Evolutionary conservation across 2,888 invertebrate species (phyloP), one percentile per base, ranked within the genome.

Genomic region (Odiellus spinosus): DNA sequence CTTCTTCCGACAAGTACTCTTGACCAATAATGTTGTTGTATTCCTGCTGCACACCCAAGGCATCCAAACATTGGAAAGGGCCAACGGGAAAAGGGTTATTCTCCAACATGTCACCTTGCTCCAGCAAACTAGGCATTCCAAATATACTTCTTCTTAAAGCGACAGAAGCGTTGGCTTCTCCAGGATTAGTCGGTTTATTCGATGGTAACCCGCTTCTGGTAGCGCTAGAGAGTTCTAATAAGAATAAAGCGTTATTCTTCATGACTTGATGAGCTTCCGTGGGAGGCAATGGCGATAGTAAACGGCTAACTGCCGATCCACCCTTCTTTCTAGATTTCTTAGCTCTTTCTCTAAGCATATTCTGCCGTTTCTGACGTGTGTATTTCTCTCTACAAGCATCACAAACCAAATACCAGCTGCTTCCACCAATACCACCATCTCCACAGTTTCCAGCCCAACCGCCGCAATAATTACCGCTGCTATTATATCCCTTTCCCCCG

Each of bases 181-280:
- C 26, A 8, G 26, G 26, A 26, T 26, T 26, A 4, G 26, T 26
- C 8, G 26, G 26, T 26, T 26, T 26, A 8, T 26, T 26, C 48
- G 51, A 47, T 45, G 50, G 44, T 42, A 51, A 26, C 2, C 49
- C 47, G 6, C 48, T 48, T 6, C 49, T 44, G 33, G 78, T 76
- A 1, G 82, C 77, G 52, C 86, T 83, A 1, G 85, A 84, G 45
- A 95, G 66, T 62, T 93, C 91, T 49, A 96, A 70, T 11, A 96
- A 68, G 63, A 95, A 96, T 65, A 88, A 76, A 0, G 96, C 91
- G 64, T 96, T 96, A 62, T 88, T 88, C 58, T 82, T 82, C 75
- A 95, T 83, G 4, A 82, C 75, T 41, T 78, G 67, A 61, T 86
- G 74, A 53, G 70, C 67, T 47, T 74, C 71, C 62, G 67, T 63